Percentiles rank a stretch among this genome's conserved stretches.
These are phyloP conservation scores for Perognathus longimembris DNA, from an alignment of 2,113 vertebrate species.

Conservation along the genomic window DNA sequence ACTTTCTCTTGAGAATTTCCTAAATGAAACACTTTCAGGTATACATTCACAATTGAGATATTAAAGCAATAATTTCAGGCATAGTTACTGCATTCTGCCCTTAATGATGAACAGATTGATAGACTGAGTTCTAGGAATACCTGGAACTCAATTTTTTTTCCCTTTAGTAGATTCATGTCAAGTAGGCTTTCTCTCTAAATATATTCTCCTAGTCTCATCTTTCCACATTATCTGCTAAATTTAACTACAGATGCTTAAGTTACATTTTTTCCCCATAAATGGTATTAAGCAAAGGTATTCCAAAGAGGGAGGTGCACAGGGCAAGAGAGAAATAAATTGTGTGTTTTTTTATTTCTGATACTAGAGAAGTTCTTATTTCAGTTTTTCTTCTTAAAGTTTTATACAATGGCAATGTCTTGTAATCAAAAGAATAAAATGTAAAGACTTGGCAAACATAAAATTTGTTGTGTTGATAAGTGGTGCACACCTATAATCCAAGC, in stretches of 20 bases:
- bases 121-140: constrained; percentile 68
- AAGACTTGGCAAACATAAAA: constrained; percentile 47
- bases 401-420: neutral
- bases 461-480: neutral
- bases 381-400: constrained; percentile 39
- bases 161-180: constrained; percentile 51
- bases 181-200: constrained; percentile 65
- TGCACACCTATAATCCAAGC: too few species aligned
- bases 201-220: constrained; percentile 64
- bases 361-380: constrained; percentile 9
- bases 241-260: constrained; percentile 62
- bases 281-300: constrained; percentile 62
- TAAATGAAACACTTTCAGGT: constrained; percentile 31
- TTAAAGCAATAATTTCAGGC: constrained; percentile 14
- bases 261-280: constrained; percentile 74
- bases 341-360: constrained; percentile 63
- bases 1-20: neutral
- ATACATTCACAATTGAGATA: constrained; percentile 52
- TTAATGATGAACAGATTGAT: constrained; percentile 44
- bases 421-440: neutral
- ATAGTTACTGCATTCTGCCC: neutral
- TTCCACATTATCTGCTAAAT: constrained; percentile 74
- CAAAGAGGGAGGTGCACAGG: constrained; percentile 17
- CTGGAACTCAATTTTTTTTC: neutral
- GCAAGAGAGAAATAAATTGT: constrained; percentile 57